These are phyloP conservation scores for Bubalus kerabau DNA, from an alignment of 2,113 vertebrate genomes.

Conservation along the genomic window DNA sequence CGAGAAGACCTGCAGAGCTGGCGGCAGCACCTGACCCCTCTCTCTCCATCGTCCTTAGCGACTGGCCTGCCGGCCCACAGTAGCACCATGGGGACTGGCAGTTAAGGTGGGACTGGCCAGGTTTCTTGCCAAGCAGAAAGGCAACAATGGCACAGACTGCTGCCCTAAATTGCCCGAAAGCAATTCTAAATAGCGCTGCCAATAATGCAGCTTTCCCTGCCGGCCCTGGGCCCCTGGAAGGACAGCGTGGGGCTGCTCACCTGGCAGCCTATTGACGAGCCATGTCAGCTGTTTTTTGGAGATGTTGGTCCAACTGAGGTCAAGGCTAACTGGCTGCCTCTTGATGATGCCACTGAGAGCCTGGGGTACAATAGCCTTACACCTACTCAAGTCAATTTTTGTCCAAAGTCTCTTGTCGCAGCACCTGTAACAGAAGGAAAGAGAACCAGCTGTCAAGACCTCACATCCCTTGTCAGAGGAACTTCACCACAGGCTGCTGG, in stretches of 20 bases:
- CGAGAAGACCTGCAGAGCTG: neutral
- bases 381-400: slow-evolving; percentile 94
- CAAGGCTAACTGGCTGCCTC: slow-evolving; percentile 92
- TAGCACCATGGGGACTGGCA: neutral
- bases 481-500: neutral
- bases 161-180: neutral
- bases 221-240: neutral
- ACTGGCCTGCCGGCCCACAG: neutral
- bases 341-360: slow-evolving; percentile 97
- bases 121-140: neutral
- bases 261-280: slow-evolving; percentile 95
- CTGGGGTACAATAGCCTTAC: slow-evolving; percentile 93
- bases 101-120: neutral
- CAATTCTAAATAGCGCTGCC: neutral
- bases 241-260: slow-evolving; percentile 8
- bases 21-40: neutral
- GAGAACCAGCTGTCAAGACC: neutral
- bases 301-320: slow-evolving; percentile 98
- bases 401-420: slow-evolving; percentile 98
- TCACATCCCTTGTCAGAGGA: neutral
- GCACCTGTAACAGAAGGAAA: slow-evolving; percentile 83
- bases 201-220: neutral
- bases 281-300: slow-evolving; percentile 98
- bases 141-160: neutral
- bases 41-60: neutral